These are phyloP conservation scores for Laupala kohalensis DNA, from an alignment of 1,140 invertebrate genomes.

Conservation along the genomic window DNA sequence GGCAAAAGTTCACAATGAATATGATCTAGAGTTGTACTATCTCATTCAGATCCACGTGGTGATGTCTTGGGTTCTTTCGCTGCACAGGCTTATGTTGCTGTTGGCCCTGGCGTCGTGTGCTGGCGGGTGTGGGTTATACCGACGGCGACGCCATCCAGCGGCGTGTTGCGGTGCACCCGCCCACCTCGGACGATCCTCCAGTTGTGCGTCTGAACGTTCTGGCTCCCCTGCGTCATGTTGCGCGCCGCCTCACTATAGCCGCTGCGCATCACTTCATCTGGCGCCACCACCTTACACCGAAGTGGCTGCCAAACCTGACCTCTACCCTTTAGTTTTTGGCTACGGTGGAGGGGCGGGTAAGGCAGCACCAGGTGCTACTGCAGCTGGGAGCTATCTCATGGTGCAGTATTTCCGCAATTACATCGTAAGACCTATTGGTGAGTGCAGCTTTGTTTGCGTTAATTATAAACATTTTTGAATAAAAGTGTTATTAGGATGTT, in stretches of 20 bases:
- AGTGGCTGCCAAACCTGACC: conserved; percentile 70
- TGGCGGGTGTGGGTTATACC: conserved; percentile 36
- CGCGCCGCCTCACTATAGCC: conserved; percentile 60
- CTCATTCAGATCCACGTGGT: neutral
- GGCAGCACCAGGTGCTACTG: conserved; percentile 32
- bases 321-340: conserved; percentile 69
- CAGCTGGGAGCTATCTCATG: conserved; percentile 49
- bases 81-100: conserved; percentile 30
- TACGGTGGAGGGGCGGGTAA: conserved; percentile 42
- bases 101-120: conserved; percentile 35
- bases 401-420: conserved; percentile 69
- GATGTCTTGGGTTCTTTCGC: neutral
- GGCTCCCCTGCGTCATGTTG: conserved; percentile 62
- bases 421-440: conserved; percentile 49
- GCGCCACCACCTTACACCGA: conserved; percentile 68
- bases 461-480: too few relatives aligned
- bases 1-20: neutral
- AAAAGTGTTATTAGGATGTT: too few relatives aligned
- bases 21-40: neutral
- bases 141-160: conserved; percentile 19
- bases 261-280: conserved; percentile 56
- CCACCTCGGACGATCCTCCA: conserved; percentile 60
- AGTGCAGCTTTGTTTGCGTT: too few relatives aligned
- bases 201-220: conserved; percentile 21
- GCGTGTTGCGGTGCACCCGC: conserved; percentile 40